Conservation (phyloP, 1,140 invertebrate species). For the Bradynema listronoti region DNA sequence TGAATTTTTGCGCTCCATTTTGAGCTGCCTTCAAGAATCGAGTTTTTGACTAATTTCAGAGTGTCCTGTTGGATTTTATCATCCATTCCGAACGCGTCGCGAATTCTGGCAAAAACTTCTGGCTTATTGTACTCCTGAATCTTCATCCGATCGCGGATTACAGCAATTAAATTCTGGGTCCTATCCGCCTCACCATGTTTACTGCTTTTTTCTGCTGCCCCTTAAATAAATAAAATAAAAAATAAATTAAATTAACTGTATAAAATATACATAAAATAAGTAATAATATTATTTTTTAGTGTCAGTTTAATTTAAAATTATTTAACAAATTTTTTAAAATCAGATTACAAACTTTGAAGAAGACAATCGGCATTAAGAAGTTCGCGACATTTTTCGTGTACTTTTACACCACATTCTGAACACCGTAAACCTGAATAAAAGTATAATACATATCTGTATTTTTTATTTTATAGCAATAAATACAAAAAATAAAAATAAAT, state of each 20-base stretch:
- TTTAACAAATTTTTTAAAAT: no score
- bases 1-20: slow-evolving; percentile 99
- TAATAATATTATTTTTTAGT: not conserved
- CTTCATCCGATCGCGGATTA: slow-evolving; percentile 99
- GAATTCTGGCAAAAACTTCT: slow-evolving; percentile 97
- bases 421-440: no score
- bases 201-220: slow-evolving; percentile 95
- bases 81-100: slow-evolving; percentile 69
- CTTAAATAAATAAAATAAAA: slow-evolving; percentile 61
- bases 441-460: no score
- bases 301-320: slow-evolving; percentile 29
- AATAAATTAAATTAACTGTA: slow-evolving; percentile 7
- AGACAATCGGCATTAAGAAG: slow-evolving; percentile 98
- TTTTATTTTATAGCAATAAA: no score
- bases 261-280: not conserved
- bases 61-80: slow-evolving; percentile 97
- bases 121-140: slow-evolving; percentile 91
- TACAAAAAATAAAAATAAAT: no score
- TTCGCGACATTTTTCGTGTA: slow-evolving; percentile 99
- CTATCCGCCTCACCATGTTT: slow-evolving; percentile 98
- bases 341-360: no score
- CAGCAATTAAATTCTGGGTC: slow-evolving; percentile 94
- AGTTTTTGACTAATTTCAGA: slow-evolving; percentile 90
- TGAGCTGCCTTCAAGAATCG: slow-evolving; percentile 96
- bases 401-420: slow-evolving; percentile 97